These are phyloP conservation scores for Mus caroli DNA, from an alignment of 2,797 vertebrate species.

Conservation along the genomic window DNA sequence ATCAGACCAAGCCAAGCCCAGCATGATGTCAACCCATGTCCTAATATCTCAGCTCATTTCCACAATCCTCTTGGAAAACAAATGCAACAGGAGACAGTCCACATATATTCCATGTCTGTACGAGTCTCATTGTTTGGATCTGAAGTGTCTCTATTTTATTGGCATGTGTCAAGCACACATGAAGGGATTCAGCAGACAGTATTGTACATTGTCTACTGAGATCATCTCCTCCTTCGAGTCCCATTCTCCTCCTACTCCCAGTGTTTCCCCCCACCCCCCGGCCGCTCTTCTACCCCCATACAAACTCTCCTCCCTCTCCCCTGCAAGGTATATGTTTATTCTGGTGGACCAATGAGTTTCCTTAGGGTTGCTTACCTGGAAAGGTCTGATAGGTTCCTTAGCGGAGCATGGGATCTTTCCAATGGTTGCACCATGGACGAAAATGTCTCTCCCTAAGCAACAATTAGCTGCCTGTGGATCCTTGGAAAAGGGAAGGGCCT, in stretches of 20 bases:
- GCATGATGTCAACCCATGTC: accelerated
- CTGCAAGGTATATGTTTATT: neutral
- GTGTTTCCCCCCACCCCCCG: too few species aligned
- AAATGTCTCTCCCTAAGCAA: neutral
- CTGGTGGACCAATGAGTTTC: neutral
- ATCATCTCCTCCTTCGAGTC: neutral
- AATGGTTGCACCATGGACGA: neutral
- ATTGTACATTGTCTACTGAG: neutral
- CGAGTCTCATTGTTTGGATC: neutral
- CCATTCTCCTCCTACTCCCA: neutral
- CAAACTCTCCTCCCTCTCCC: neutral
- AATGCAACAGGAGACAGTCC: neutral
- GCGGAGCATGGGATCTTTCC: too few species aligned
- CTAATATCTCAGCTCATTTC: neutral
- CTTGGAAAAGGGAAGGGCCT: neutral
- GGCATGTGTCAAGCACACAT: neutral
- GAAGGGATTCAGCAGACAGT: neutral
- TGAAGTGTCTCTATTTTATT: neutral
- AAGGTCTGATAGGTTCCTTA: too few species aligned
- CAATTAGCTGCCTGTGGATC: neutral
- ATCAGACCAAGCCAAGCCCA: neutral
- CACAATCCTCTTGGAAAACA: neutral
- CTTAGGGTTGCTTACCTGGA: too few species aligned
- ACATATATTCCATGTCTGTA: neutral
- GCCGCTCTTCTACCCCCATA: neutral